These are phyloP conservation scores for Sorex fumeus DNA, from an alignment of 2,113 vertebrate genomes.

Conservation along the genomic window DNA sequence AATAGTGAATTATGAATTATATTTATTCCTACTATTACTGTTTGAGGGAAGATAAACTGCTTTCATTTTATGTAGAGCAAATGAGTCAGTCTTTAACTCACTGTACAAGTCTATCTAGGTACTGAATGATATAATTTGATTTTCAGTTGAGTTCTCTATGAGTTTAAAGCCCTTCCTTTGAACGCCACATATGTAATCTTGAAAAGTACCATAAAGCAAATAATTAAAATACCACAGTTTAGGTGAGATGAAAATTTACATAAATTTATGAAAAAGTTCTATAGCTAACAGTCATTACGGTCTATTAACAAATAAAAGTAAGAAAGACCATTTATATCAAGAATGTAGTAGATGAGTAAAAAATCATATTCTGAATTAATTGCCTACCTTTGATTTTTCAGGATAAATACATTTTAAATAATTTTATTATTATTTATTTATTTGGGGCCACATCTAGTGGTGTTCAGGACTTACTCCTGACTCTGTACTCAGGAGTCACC, in stretches of 20 bases:
- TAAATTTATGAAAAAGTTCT: background rate
- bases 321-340: background rate
- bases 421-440: no score
- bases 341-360: no score
- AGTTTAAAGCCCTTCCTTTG: background rate
- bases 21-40: constrained; percentile 7
- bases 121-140: background rate
- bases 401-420: no score
- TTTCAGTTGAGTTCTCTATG: background rate
- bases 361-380: no score
- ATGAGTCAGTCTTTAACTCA: background rate
- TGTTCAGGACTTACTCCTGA: no score
- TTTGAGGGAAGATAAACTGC: background rate
- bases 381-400: no score
- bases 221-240: background rate
- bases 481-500: no score
- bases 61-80: constrained; percentile 1
- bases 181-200: accelerated
- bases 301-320: background rate
- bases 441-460: no score
- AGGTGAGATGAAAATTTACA: no score
- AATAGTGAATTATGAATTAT: no score
- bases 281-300: background rate
- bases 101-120: background rate
- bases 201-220: background rate